phyloP scores from a whole-genome alignment of 2,888 invertebrate species.

The Drosophila leonis region DNA sequence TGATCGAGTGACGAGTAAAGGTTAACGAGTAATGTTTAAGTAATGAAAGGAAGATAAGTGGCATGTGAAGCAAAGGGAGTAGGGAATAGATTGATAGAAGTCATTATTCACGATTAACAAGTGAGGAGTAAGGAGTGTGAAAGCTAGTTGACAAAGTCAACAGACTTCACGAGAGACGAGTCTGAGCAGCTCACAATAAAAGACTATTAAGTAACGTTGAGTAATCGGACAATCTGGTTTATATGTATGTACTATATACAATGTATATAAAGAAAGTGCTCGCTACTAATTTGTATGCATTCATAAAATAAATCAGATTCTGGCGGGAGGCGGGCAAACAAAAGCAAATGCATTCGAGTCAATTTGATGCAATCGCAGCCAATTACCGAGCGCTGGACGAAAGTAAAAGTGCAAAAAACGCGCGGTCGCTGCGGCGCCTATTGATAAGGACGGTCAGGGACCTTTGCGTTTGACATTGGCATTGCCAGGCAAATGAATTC shows the following conservation, averaged over 20 bases:
- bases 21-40: neutral
- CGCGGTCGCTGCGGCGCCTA: slow-evolving; percentile 10
- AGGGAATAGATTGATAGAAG: neutral
- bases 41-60: too few species aligned
- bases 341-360: slow-evolving; percentile 6
- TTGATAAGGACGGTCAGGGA: slow-evolving; percentile 37
- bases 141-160: neutral
- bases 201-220: neutral
- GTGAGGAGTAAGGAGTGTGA: neutral
- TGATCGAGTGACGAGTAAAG: neutral
- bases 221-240: neutral
- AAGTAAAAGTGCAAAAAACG: slow-evolving; percentile 57
- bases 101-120: neutral
- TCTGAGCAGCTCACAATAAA: neutral
- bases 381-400: slow-evolving; percentile 33
- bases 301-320: neutral
- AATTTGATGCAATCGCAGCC: slow-evolving; percentile 35
- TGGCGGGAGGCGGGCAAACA: neutral
- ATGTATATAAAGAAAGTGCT: neutral
- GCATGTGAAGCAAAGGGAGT: too few species aligned
- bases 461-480: slow-evolving; percentile 5
- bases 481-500: slow-evolving; percentile 16
- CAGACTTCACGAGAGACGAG: neutral
- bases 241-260: too few species aligned
- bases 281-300: neutral